Evolutionary conservation across 2,888 invertebrate species (phyloP).

Genomic region (Apodemia mormo): DNA sequence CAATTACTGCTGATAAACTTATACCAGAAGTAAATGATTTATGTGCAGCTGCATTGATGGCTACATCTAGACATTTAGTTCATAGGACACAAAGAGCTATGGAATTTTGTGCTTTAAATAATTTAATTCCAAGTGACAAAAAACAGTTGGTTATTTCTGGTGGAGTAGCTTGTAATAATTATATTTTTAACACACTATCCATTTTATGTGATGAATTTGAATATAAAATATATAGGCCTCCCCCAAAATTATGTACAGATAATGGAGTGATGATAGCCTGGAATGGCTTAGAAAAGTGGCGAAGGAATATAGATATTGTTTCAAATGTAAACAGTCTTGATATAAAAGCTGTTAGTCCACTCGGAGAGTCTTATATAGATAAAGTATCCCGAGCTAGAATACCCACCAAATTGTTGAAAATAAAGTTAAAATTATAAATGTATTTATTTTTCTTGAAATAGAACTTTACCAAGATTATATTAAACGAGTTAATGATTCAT

Average conservation of each 20-base stretch:
- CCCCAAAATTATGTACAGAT: conserved; percentile 94
- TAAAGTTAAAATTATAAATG: conserved; percentile 46
- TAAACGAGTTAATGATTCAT: too few relatives aligned
- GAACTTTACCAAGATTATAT: too few relatives aligned
- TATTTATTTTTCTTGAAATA: conserved; percentile 22
- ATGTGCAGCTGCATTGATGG: conserved; percentile 91
- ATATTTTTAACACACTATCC: conserved; percentile 86
- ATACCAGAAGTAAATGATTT: conserved; percentile 90
- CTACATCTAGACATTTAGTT: conserved; percentile 88
- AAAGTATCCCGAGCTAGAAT: conserved; percentile 82
- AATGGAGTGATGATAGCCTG: conserved; percentile 99
- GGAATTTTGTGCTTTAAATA: conserved; percentile 84
- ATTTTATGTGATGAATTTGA: conserved; percentile 85
- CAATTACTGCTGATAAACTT: conserved; percentile 84
- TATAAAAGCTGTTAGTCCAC: conserved; percentile 81
- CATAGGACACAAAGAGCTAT: conserved; percentile 93
- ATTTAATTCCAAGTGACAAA: conserved; percentile 84
- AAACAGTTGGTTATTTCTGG: conserved; percentile 92
- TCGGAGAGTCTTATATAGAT: conserved; percentile 84
- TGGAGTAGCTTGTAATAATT: conserved; percentile 97
- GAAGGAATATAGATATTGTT: conserved; percentile 71
- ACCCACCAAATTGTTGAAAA: conserved; percentile 62
- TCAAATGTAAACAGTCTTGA: conserved; percentile 84
- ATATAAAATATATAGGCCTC: conserved; percentile 88
- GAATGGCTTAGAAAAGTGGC: conserved; percentile 95